Percentiles rank a stretch among this genome's conserved stretches.
phyloP scores from a whole-genome alignment of 2,113 vertebrate genomes.

The Poeciliopsis turrubarensis region DNA sequence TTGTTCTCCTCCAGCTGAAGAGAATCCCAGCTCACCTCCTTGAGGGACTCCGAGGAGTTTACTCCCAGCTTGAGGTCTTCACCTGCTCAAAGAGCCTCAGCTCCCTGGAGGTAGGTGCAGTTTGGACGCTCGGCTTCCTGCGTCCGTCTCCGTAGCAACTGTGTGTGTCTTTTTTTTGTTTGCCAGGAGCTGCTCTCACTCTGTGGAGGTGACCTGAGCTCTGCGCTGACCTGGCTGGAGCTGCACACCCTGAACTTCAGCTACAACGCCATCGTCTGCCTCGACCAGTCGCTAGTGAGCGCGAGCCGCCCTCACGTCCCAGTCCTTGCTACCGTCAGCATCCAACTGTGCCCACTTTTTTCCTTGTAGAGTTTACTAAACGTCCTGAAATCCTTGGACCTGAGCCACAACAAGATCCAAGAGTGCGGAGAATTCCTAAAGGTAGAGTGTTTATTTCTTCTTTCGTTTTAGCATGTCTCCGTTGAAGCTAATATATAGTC shows the following conservation, averaged over 20 bases:
- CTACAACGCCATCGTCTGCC: conserved; percentile 86
- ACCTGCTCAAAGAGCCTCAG: conserved; percentile 88
- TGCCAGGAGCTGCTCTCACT: conserved; percentile 91
- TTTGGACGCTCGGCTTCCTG: no score
- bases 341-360: background rate
- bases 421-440: conserved; percentile 88
- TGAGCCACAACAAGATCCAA: conserved; percentile 94
- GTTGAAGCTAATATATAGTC: no score
- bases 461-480: background rate
- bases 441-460: conserved; percentile 37
- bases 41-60: conserved; percentile 88
- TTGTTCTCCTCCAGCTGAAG: conserved; percentile 72
- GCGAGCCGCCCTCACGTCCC: background rate
- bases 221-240: conserved; percentile 93
- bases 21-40: conserved; percentile 90
- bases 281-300: conserved; percentile 94
- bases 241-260: conserved; percentile 94
- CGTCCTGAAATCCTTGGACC: conserved; percentile 86
- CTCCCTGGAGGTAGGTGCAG: conserved; percentile 84
- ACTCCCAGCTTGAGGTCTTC: conserved; percentile 92
- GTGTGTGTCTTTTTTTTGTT: background rate
- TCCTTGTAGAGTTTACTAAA: conserved; percentile 86
- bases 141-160: no score
- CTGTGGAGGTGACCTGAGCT: conserved; percentile 94
- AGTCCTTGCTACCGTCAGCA: no score